Base-by-base conservation (phyloP, 2,797 vertebrate species). In the Lateolabrax maculatus region DNA sequence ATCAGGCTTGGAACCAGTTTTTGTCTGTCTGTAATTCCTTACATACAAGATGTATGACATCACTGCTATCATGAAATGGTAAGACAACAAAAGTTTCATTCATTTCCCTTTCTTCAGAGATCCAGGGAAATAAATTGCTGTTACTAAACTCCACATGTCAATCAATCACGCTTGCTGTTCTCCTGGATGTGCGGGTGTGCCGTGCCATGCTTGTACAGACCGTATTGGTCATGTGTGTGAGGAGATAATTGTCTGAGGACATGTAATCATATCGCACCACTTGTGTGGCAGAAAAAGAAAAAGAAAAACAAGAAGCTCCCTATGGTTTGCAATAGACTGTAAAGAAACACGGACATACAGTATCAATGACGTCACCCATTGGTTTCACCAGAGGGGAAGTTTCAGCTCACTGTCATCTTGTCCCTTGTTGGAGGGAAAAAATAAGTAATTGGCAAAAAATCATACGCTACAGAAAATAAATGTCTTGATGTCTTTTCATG, bases 181-280 rank as follows among this genome's bases (percentile, higher is more conserved):
- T 29, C 18, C 21, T 68, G 21, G 4, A 18, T 39, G 23, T 57
- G 41, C 69, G 29, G 41, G 52, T 53, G 34, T n/a, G 44, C 11
- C n/a, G 48, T 25, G 3, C 6, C 6, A 10, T 55, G 34, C 51
- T 56, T 58, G 48, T 55, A 37, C 68, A 62, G 52, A 75, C 58
- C 31, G 44, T 21, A 29, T 25, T 37, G 8, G 49, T 62, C 58
- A 39, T 71, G 27, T n/a, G 44, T 53, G 66, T 62, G 57, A 74
- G 19, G 25, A 34, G 23, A 72, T 75, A 52, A 60, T 62, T 71
- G 36, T 71, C 46, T 13, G 29, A 46, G 19, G 41, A 58, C 48
- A 1, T 78, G 58, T 65, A 77, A 81, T 86, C 74, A 81, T 51
- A 57, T 18, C 4, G 6, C 18, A 72, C 8, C 44, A 12, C 46